These are phyloP conservation scores for Branchipolynoe longqiensis DNA, from an alignment of 2,888 invertebrate genomes.

Conservation along the genomic window DNA sequence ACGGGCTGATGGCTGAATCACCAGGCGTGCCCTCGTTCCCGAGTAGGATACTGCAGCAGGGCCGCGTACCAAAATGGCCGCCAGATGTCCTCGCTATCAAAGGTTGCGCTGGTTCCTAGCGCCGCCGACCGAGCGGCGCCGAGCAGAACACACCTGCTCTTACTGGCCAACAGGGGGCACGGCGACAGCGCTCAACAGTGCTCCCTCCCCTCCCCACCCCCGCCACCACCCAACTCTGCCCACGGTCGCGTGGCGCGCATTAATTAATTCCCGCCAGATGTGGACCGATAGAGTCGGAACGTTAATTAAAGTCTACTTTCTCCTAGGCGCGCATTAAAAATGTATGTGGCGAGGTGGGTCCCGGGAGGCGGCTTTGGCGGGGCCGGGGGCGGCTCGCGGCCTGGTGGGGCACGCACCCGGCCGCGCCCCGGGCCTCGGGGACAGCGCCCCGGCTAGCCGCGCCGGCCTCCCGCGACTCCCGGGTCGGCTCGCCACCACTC, in stretches of 20 bases:
- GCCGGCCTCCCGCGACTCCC: too few species aligned
- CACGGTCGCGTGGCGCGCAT: slow-evolving; percentile 33
- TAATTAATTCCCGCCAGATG: slow-evolving; percentile 54
- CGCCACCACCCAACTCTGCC: neutral
- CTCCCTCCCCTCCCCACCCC: neutral
- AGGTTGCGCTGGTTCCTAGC: too few species aligned
- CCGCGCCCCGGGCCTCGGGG: slow-evolving; percentile 34
- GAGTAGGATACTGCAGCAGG: too few species aligned
- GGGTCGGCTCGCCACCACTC: neutral
- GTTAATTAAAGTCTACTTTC: slow-evolving; percentile 53
- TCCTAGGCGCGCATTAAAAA: slow-evolving; percentile 41
- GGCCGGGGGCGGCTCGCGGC: slow-evolving; percentile 9
- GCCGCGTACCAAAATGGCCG: too few species aligned
- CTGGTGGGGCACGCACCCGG: slow-evolving; percentile 42
- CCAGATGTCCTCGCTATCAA: too few species aligned
- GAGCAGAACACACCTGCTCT: slow-evolving; percentile 3
- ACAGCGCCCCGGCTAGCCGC: neutral
- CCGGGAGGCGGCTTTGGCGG: slow-evolving; percentile 36
- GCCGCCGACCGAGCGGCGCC: too few species aligned
- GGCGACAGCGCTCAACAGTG: neutral
- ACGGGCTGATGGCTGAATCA: too few species aligned
- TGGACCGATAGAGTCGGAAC: slow-evolving; percentile 49
- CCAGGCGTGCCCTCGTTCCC: too few species aligned
- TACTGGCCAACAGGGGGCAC: neutral
- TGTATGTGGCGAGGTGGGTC: slow-evolving; percentile 25